Conservation (phyloP, 2,113 vertebrate genomes). For the Benitochromis conjunctus region DNA sequence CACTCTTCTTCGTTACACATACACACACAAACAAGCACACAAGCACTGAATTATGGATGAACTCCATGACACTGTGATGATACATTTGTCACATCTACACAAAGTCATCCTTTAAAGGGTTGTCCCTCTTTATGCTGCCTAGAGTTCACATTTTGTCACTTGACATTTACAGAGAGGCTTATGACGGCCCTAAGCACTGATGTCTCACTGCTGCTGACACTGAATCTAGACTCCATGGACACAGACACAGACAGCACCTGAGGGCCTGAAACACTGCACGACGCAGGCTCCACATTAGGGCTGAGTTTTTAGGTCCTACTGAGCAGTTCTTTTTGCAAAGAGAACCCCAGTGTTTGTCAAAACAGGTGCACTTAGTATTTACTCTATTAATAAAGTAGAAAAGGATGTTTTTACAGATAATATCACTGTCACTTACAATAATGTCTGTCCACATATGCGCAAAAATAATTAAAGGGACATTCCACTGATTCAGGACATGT, state of each 20-base stretch:
- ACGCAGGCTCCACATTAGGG: background rate
- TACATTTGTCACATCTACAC: constrained; percentile 66
- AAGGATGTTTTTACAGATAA: fast-evolving
- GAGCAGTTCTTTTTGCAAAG: background rate
- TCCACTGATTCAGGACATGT: background rate
- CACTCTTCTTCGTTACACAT: background rate
- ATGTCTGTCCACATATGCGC: background rate
- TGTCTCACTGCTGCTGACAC: constrained; percentile 54
- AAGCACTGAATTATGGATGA: constrained; percentile 68
- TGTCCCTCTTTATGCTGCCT: constrained; percentile 55
- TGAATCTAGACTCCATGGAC: constrained; percentile 26
- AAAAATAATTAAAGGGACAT: background rate
- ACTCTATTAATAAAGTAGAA: background rate
- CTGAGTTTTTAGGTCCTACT: background rate
- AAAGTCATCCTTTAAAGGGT: constrained; percentile 53
- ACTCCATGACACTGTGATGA: constrained; percentile 54
- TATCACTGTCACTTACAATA: background rate
- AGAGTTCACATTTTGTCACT: constrained; percentile 66
- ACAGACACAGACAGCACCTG: constrained; percentile 38
- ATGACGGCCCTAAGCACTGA: constrained; percentile 42
- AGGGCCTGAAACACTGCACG: constrained; percentile 9
- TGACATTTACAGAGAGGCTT: constrained; percentile 63
- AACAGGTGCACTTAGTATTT: background rate
- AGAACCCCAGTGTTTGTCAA: background rate
- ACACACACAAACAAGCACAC: constrained; percentile 19